A percentile compares a stretch with the other conserved stretches of the same genome.
phyloP scores from a whole-genome alignment of 1,140 invertebrate genomes.

The Monochamus saltuarius region DNA sequence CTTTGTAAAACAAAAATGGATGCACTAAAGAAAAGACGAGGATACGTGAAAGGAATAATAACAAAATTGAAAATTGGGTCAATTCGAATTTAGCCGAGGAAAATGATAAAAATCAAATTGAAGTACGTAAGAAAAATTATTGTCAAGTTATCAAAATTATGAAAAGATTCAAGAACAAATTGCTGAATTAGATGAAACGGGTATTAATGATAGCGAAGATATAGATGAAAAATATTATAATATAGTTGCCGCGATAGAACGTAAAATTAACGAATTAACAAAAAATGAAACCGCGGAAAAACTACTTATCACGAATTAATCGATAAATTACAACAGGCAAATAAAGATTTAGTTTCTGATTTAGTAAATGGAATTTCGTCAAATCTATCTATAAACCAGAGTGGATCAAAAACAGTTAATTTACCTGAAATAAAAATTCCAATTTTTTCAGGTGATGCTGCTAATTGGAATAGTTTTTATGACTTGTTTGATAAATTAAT shows the following conservation, averaged over 20 bases:
- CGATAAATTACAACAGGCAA: slow-evolving; percentile 1
- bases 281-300: background rate
- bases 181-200: slow-evolving; percentile 2
- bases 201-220: slow-evolving; percentile 4
- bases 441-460: slow-evolving; percentile 5
- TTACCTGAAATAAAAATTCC: slow-evolving; percentile 8
- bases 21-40: no score
- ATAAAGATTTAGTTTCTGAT: slow-evolving; percentile 5
- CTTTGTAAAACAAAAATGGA: slow-evolving; percentile 4
- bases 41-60: slow-evolving; percentile 10
- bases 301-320: slow-evolving; percentile 5
- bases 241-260: slow-evolving; percentile 1
- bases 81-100: background rate
- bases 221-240: slow-evolving; percentile 5
- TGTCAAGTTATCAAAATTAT: slow-evolving; percentile 3
- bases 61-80: slow-evolving; percentile 9
- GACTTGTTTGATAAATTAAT: slow-evolving; percentile 3
- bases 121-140: background rate
- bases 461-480: slow-evolving; percentile 6
- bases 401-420: background rate
- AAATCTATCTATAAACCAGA: slow-evolving; percentile 2
- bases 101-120: slow-evolving; percentile 11
- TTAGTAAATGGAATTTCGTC: slow-evolving; percentile 6
- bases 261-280: slow-evolving; percentile 3
- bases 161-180: slow-evolving; percentile 4